Percentiles rank a stretch among this genome's conserved stretches.
Conservation (phyloP, 2,797 vertebrate species). For the Cuniculus paca region DNA sequence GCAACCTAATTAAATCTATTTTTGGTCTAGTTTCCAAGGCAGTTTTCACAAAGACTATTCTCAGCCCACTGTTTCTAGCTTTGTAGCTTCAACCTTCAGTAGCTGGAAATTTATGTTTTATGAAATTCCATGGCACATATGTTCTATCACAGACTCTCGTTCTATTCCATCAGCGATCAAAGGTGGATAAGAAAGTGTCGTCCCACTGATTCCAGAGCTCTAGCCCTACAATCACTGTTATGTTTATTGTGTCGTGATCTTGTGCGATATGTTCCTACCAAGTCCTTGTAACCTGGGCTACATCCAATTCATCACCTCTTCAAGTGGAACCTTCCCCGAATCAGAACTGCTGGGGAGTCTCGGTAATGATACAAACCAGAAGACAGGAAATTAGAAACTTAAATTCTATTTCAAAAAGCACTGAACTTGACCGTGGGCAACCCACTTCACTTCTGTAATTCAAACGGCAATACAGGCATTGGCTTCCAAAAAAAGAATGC, state of each 20-base stretch:
- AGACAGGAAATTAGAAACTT: constrained; percentile 24
- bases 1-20: constrained; percentile 79
- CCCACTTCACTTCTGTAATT: not conserved
- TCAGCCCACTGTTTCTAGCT: constrained; percentile 52
- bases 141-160: not conserved
- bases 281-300: not conserved
- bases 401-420: not conserved
- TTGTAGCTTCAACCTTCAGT: constrained; percentile 56
- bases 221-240: not conserved
- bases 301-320: constrained; percentile 20
- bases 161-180: not conserved
- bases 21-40: constrained; percentile 78
- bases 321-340: not conserved
- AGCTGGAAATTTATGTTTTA: constrained; percentile 64
- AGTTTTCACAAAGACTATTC: constrained; percentile 70
- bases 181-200: not conserved
- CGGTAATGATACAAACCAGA: not conserved
- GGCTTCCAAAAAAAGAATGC: not conserved
- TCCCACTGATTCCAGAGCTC: not conserved
- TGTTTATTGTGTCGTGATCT: not conserved
- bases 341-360: not conserved
- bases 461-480: not conserved
- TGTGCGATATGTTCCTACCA: not conserved
- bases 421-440: constrained; percentile 63
- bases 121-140: constrained; percentile 27